phyloP scores from a whole-genome alignment of 2,113 vertebrate genomes.

The Ploceus nigricollis region DNA sequence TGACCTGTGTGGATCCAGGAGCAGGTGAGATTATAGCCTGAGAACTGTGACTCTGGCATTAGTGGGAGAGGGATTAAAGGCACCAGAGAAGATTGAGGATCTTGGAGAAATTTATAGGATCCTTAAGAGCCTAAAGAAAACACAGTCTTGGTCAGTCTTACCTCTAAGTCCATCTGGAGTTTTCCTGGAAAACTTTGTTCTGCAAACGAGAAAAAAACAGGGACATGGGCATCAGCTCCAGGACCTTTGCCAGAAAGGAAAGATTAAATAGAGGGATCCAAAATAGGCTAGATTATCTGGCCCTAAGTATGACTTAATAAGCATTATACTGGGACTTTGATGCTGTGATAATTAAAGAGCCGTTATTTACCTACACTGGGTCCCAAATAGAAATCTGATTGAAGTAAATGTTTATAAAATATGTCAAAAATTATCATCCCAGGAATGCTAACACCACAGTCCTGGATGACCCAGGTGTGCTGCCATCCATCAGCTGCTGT shows the following conservation, averaged over 20 bases:
- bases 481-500: neutral
- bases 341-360: slow-evolving; percentile 40
- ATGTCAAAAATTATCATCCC: neutral
- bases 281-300: slow-evolving; percentile 69
- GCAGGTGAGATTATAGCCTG: slow-evolving; percentile 18
- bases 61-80: neutral
- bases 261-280: slow-evolving; percentile 60
- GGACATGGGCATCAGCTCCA: neutral
- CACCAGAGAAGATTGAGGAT: neutral
- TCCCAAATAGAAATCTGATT: neutral
- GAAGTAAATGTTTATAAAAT: neutral
- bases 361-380: neutral
- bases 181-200: neutral
- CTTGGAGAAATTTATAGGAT: neutral
- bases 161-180: neutral
- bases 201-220: neutral
- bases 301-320: slow-evolving; percentile 53
- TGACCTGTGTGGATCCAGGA: neutral
- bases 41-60: neutral
- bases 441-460: neutral
- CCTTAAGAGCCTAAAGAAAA: neutral
- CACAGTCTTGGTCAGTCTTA: fast-evolving
- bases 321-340: slow-evolving; percentile 31
- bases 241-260: slow-evolving; percentile 50
- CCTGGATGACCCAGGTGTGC: neutral